Percentiles rank a stretch among this genome's conserved stretches.
Conservation (phyloP, 2,113 vertebrate genomes). For the Catharus fuscescens region DNA sequence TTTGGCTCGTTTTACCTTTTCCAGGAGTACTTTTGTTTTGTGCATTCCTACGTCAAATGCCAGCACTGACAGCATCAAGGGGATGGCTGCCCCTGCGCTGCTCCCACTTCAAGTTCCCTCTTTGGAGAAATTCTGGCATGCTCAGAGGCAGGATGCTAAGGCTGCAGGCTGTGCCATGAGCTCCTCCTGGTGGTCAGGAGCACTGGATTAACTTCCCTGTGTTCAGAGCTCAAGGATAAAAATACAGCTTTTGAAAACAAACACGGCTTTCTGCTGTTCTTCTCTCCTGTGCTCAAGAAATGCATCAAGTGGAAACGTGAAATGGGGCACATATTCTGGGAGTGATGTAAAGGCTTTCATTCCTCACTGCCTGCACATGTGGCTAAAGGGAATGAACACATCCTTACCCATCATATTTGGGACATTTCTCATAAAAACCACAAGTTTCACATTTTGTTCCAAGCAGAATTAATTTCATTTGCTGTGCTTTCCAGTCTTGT, state of each 20-base stretch:
- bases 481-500: not conserved
- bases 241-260: not conserved
- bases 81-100: not conserved
- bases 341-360: not conserved
- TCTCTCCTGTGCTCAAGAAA: not conserved
- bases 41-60: not conserved
- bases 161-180: not conserved
- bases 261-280: not conserved
- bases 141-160: fast-evolving
- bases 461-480: not conserved
- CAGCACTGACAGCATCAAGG: not conserved
- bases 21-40: not conserved
- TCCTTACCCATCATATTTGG: not conserved
- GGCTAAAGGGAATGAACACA: not conserved
- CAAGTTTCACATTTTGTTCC: not conserved
- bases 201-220: fast-evolving
- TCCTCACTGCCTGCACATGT: not conserved
- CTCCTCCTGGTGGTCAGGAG: slow-evolving; percentile 35
- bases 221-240: not conserved
- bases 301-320: not conserved
- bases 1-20: not conserved
- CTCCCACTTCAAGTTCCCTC: not conserved
- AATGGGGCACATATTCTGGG: not conserved
- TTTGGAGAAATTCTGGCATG: fast-evolving
- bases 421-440: not conserved